Evolutionary conservation across 30 jellyfish, hydroid and myxozoan genomes (phyloP).

Genomic region (Euphysa ruthae): DNA sequence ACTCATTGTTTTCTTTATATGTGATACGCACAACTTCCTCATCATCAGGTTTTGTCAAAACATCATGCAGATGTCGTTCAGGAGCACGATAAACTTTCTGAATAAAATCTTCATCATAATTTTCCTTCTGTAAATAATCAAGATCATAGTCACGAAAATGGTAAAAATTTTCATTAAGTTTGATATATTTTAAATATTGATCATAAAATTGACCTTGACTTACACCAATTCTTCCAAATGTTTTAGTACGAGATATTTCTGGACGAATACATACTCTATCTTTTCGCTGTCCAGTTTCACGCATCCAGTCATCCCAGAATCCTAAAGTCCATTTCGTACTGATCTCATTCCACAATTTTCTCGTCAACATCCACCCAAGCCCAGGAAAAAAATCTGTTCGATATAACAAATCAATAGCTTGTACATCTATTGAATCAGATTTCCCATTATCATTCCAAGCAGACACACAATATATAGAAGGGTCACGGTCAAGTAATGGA

Average conservation of each 20-base stretch:
- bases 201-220: constrained; percentile 94
- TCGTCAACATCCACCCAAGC: constrained; percentile 94
- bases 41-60: constrained; percentile 7
- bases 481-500: constrained; percentile 70
- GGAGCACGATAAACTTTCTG: constrained; percentile 47
- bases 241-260: constrained; percentile 85
- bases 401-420: constrained; percentile 38
- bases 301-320: constrained; percentile 99
- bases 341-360: constrained; percentile 73
- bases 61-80: constrained; percentile 27
- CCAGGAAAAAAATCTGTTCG: constrained; percentile 98
- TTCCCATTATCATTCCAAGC: constrained; percentile 99
- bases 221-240: constrained; percentile 96
- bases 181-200: constrained; percentile 66
- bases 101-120: constrained; percentile 54
- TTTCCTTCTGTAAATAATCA: constrained; percentile 49
- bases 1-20: constrained; percentile 40
- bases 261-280: constrained; percentile 89
- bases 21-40: constrained; percentile 55
- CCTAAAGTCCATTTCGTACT: constrained; percentile 95
- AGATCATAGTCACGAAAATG: constrained; percentile 61
- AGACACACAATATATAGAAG: constrained; percentile 80
- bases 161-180: constrained; percentile 44
- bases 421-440: constrained; percentile 58
- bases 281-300: constrained; percentile 76